Evolutionary conservation across 2,797 vertebrate species (phyloP).

Genomic region (Myiothlypis chrysogaster): DNA sequence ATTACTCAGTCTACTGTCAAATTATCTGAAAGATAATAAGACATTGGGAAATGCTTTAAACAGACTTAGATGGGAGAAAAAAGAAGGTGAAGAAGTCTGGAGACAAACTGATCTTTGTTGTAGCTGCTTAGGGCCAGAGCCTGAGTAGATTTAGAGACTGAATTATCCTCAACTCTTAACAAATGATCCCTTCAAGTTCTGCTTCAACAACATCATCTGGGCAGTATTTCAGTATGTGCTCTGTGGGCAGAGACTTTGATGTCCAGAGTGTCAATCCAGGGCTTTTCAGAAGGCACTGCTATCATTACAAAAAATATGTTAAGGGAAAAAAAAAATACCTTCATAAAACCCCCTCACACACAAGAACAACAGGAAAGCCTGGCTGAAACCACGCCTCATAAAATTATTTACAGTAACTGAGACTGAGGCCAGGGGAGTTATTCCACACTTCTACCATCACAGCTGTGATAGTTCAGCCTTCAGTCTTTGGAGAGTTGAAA

Average conservation of each 20-base stretch:
- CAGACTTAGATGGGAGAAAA: rapidly evolving
- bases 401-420: neutral
- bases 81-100: neutral
- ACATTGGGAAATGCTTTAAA: neutral
- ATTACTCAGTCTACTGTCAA: neutral
- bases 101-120: neutral
- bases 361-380: neutral
- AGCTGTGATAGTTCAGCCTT: neutral
- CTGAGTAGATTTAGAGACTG: neutral
- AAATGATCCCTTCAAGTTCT: neutral
- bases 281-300: neutral
- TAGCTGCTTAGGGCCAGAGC: neutral
- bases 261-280: neutral
- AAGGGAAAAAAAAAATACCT: neutral
- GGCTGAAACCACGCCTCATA: neutral
- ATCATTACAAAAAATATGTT: neutral
- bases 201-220: neutral
- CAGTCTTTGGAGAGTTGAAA: neutral
- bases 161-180: neutral
- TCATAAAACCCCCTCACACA: neutral
- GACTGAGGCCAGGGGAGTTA: neutral
- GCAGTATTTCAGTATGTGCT: neutral
- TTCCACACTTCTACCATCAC: neutral
- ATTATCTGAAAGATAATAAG: neutral
- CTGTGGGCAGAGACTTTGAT: neutral